phyloP scores from a whole-genome alignment of 2,797 vertebrate species.

The Aldrovandia affinis region DNA sequence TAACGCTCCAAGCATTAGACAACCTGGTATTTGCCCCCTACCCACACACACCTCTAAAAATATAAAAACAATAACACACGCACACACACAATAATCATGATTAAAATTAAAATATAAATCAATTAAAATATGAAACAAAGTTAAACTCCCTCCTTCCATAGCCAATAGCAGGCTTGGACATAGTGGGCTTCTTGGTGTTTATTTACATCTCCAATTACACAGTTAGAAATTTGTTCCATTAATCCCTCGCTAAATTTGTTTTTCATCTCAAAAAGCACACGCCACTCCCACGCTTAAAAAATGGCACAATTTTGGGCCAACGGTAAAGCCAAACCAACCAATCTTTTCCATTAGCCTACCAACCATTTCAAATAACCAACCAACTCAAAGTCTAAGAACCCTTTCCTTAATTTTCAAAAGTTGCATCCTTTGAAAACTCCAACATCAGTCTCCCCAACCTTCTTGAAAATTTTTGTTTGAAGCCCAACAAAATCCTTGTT shows the following conservation, averaged over 20 bases:
- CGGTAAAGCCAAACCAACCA: background rate
- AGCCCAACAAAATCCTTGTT: slow-evolving; percentile 37
- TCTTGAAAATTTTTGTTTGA: background rate
- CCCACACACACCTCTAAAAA: slow-evolving; percentile 57
- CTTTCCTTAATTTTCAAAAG: background rate
- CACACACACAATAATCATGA: slow-evolving; percentile 32
- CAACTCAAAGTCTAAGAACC: slow-evolving; percentile 23
- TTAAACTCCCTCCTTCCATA: slow-evolving; percentile 22
- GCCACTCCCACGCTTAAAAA: slow-evolving; percentile 37
- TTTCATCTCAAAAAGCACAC: slow-evolving; percentile 24
- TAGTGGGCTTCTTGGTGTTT: slow-evolving; percentile 30
- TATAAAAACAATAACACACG: slow-evolving; percentile 47
- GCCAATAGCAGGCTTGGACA: slow-evolving; percentile 34
- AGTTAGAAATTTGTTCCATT: slow-evolving; percentile 32
- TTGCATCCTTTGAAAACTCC: slow-evolving; percentile 3
- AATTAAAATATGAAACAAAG: slow-evolving; percentile 51
- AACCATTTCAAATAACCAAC: slow-evolving; percentile 36
- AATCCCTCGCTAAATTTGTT: slow-evolving; percentile 18
- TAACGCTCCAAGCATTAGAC: slow-evolving; percentile 24
- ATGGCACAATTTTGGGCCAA: slow-evolving; percentile 21
- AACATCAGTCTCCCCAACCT: background rate
- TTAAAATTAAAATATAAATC: slow-evolving; percentile 56
- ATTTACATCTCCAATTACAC: slow-evolving; percentile 39
- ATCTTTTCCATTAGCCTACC: no score
- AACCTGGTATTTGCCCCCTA: slow-evolving; percentile 46